phyloP scores from a whole-genome alignment of 2,113 vertebrate genomes.

The Rafetus swinhoei region DNA sequence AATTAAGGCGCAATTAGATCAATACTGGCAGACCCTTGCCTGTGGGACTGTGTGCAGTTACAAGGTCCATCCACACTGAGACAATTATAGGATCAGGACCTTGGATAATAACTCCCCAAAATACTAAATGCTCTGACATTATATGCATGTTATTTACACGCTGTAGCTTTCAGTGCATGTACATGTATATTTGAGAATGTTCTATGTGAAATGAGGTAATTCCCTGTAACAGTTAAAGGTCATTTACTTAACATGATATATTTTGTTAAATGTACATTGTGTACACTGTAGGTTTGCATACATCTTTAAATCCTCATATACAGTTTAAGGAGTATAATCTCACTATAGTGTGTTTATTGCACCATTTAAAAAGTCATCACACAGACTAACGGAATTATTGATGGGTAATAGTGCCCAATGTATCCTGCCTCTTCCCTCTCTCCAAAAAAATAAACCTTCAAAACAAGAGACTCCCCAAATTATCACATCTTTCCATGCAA shows the following conservation, averaged over 20 bases:
- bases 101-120: background rate
- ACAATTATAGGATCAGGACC: background rate
- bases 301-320: background rate
- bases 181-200: background rate
- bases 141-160: background rate
- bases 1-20: background rate
- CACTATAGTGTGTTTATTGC: background rate
- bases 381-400: background rate
- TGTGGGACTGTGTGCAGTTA: background rate
- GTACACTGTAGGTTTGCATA: background rate
- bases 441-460: background rate
- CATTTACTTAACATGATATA: background rate
- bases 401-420: background rate
- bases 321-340: background rate
- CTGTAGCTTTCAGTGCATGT: background rate
- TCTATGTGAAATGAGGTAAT: background rate
- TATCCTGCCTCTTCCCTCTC: background rate
- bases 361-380: background rate
- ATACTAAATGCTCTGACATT: background rate
- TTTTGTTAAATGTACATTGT: background rate
- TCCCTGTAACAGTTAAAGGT: background rate
- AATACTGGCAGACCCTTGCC: background rate
- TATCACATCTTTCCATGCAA: background rate
- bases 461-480: background rate
- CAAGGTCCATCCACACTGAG: background rate